phyloP scores from a whole-genome alignment of 2,113 vertebrate genomes.

The Miniopterus natalensis region DNA sequence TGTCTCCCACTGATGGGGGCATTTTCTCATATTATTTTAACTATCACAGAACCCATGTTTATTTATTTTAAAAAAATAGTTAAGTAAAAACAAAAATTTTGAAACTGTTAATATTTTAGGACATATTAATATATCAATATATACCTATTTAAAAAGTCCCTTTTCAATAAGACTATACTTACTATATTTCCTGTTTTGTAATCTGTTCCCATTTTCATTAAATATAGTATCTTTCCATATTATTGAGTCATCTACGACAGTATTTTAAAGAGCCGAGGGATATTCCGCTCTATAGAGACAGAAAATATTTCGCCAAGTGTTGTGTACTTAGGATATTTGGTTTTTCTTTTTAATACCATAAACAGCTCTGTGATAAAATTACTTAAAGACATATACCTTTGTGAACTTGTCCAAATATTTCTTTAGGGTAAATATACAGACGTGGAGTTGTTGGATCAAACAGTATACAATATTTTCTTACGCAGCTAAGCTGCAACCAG shows the following conservation, averaged over 20 bases:
- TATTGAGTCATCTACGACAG: background rate
- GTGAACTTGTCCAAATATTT: constrained; percentile 11
- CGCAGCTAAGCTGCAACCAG: background rate
- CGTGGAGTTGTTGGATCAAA: background rate
- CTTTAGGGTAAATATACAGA: constrained; percentile 61
- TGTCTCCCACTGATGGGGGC: background rate
- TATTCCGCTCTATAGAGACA: background rate
- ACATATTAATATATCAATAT: background rate
- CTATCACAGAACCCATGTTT: background rate
- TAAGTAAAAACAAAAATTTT: constrained; percentile 25
- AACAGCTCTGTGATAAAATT: constrained; percentile 45
- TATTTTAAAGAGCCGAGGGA: constrained; percentile 23
- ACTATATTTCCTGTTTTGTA: background rate
- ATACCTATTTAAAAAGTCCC: background rate
- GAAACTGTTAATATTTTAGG: background rate
- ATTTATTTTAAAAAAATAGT: background rate
- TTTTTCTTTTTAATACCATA: constrained; percentile 3
- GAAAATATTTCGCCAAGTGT: constrained; percentile 55
- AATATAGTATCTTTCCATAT: background rate
- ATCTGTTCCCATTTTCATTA: constrained; percentile 20
- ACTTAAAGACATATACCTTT: constrained; percentile 24
- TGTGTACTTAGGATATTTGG: background rate
- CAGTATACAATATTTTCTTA: background rate
- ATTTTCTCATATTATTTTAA: constrained; percentile 48
- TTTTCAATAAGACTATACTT: background rate